A percentile compares a stretch with the other conserved stretches of the same genome.
phyloP scores from a whole-genome alignment of 1,140 invertebrate species.

The Drosophila parabipectinata region DNA sequence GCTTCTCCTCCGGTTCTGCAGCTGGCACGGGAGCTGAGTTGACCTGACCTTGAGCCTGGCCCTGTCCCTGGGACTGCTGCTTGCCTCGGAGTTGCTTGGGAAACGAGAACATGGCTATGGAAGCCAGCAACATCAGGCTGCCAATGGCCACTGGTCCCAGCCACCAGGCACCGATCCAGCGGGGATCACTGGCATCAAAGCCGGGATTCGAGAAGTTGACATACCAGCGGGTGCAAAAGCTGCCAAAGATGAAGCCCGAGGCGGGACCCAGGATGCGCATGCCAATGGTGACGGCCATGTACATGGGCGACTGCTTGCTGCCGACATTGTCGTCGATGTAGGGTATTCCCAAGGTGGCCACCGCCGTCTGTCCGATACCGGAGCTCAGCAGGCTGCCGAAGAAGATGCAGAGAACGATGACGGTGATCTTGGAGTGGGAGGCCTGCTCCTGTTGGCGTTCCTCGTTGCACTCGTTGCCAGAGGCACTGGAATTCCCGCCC shows the following conservation, averaged over 20 bases:
- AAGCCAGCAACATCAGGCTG: conserved; percentile 90
- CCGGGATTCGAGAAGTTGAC: conserved; percentile 91
- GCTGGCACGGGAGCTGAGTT: conserved; percentile 12
- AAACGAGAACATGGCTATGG: conserved; percentile 95
- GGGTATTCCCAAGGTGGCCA: conserved; percentile 96
- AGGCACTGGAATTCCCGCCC: conserved; percentile 57
- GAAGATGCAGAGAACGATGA: conserved; percentile 92
- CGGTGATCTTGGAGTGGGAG: conserved; percentile 90
- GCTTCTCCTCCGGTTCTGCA: conserved; percentile 66
- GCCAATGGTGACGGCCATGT: conserved; percentile 96
- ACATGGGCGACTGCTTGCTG: conserved; percentile 95
- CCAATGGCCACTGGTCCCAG: conserved; percentile 92
- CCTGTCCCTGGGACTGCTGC: conserved; percentile 36
- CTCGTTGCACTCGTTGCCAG: conserved; percentile 85
- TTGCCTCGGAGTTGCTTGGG: conserved; percentile 87
- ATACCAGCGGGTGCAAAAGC: conserved; percentile 94
- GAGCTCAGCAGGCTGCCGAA: conserved; percentile 94
- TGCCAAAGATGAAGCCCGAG: conserved; percentile 95
- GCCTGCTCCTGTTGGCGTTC: conserved; percentile 86
- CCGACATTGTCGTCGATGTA: conserved; percentile 97
- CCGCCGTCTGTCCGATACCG: conserved; percentile 96
- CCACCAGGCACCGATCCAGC: conserved; percentile 97
- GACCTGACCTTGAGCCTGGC: not conserved
- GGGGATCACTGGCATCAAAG: conserved; percentile 92
- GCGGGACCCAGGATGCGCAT: conserved; percentile 95